phyloP scores from a whole-genome alignment of 2,797 vertebrate species.

The Takifugu rubripes region DNA sequence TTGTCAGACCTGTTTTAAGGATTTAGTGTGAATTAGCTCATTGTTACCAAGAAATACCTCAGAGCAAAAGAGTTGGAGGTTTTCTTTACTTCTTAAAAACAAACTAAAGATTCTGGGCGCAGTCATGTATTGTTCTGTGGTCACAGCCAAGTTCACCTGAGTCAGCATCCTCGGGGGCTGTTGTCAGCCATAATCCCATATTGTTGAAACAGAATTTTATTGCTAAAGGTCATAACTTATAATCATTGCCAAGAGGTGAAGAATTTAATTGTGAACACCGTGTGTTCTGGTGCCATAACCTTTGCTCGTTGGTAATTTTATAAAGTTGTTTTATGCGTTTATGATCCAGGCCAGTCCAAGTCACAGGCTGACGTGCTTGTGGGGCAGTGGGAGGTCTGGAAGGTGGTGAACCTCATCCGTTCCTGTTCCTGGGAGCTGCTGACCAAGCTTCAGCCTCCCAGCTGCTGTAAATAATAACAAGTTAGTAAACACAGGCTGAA shows the following conservation, averaged over 20 bases:
- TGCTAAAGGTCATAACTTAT: slow-evolving; percentile 8
- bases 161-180: no score
- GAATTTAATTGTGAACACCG: no score
- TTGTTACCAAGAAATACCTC: no score
- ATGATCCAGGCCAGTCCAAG: no score
- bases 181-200: slow-evolving; percentile 22
- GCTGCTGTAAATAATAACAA: slow-evolving; percentile 56
- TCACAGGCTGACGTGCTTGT: slow-evolving; percentile 3
- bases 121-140: no score
- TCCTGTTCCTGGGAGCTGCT: slow-evolving; percentile 59
- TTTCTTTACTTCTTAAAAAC: no score
- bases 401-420: slow-evolving; percentile 6
- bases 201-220: slow-evolving; percentile 14
- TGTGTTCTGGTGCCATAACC: slow-evolving; percentile 1
- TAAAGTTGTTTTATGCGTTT: no score
- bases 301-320: background rate
- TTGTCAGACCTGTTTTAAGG: no score
- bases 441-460: slow-evolving; percentile 41
- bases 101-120: no score
- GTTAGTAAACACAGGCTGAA: slow-evolving; percentile 4
- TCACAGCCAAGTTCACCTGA: no score
- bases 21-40: no score
- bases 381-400: background rate
- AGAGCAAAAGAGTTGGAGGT: no score
- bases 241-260: background rate